Percentiles rank a stretch among this genome's conserved stretches.
These are phyloP conservation scores for Acanthurus leucopareius DNA, from an alignment of 2,797 vertebrate species.

Conservation along the genomic window DNA sequence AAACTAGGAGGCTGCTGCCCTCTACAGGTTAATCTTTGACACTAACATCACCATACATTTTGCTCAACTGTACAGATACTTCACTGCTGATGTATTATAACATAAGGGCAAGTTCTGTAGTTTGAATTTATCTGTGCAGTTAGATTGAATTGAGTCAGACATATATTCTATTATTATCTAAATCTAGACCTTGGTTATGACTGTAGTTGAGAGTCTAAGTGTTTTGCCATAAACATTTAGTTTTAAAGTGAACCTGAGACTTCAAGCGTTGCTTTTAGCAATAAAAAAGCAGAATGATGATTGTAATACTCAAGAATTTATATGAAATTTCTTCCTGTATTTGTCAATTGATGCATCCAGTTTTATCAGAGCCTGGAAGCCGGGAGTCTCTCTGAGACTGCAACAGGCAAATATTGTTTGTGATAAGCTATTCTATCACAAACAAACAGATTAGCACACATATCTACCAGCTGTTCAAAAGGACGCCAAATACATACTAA, in stretches of 20 bases:
- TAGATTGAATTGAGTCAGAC: no score
- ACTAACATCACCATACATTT: neutral
- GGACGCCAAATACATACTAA: neutral
- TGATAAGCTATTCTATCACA: neutral
- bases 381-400: conserved; percentile 13
- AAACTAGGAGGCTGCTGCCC: conserved; percentile 54
- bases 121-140: no score
- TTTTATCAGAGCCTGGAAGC: neutral
- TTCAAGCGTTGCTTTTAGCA: no score
- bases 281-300: neutral
- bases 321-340: neutral
- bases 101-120: no score
- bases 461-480: conserved; percentile 15
- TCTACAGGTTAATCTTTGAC: conserved; percentile 34
- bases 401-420: neutral
- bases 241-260: no score
- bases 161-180: no score
- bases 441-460: conserved; percentile 13
- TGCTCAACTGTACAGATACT: no score
- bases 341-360: neutral
- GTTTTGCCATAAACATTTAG: no score
- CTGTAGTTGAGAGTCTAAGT: no score
- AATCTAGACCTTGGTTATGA: no score
- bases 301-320: neutral
- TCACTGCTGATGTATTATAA: no score